Conservation (phyloP, 2,113 vertebrate genomes). For the Myiozetetes cayanensis region DNA sequence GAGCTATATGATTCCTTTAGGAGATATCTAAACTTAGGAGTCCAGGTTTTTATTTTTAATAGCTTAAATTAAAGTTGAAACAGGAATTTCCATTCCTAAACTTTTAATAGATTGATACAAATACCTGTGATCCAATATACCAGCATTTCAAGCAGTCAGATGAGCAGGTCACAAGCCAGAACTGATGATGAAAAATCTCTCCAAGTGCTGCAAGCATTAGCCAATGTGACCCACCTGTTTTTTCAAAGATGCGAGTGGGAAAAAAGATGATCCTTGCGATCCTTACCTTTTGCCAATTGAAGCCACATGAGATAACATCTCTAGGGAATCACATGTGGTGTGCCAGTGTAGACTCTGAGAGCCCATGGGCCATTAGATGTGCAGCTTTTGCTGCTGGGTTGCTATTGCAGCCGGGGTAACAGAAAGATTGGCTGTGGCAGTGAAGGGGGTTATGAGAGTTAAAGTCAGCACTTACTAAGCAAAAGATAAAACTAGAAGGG, state of each 20-base stretch:
- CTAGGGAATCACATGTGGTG: accelerated
- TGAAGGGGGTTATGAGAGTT: neutral
- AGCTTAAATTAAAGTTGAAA: neutral
- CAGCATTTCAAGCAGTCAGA: neutral
- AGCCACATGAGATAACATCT: neutral
- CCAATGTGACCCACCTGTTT: neutral
- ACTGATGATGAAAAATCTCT: neutral
- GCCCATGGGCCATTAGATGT: neutral
- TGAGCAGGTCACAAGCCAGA: neutral
- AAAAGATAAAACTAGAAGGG: neutral
- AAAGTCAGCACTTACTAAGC: neutral
- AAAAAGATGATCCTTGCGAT: neutral
- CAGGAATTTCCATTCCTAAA: neutral
- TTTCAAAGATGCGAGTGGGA: accelerated
- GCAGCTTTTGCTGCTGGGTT: neutral
- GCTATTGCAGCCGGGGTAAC: neutral
- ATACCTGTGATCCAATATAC: neutral
- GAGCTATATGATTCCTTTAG: neutral
- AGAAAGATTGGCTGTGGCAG: neutral
- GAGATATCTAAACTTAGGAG: neutral
- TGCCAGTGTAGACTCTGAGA: neutral
- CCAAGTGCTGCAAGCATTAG: neutral
- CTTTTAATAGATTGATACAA: neutral
- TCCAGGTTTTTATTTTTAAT: neutral
- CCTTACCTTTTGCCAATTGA: neutral